phyloP scores from a whole-genome alignment of 2,888 invertebrate genomes.

The Sarcophaga variegata region DNA sequence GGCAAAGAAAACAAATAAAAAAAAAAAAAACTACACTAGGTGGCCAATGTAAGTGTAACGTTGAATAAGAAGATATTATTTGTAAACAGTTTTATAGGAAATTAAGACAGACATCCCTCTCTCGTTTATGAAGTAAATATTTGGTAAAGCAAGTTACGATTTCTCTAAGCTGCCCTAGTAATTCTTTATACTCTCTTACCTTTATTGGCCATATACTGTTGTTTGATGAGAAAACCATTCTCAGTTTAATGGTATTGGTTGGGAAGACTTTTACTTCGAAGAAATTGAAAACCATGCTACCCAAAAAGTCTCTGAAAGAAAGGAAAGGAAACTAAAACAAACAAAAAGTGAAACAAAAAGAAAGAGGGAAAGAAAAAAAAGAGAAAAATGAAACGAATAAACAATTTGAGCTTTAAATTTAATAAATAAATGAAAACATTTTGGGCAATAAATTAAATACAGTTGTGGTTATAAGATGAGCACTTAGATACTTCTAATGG shows the following conservation, averaged over 20 bases:
- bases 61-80: not conserved
- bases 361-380: not conserved
- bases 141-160: not conserved
- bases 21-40: too few species aligned
- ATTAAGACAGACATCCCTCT: not conserved
- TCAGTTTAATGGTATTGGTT: too few species aligned
- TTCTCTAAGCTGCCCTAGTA: too few species aligned
- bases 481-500: too few species aligned
- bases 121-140: not conserved
- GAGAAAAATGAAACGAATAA: not conserved
- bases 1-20: too few species aligned
- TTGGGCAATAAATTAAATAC: not conserved
- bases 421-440: not conserved
- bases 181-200: too few species aligned
- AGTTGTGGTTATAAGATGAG: not conserved
- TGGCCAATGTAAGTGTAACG: too few species aligned
- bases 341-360: not conserved
- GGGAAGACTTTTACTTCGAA: too few species aligned
- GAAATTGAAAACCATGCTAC: too few species aligned
- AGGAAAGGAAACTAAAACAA: not conserved
- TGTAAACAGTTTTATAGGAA: not conserved
- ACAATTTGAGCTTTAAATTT: slow-evolving; percentile 16
- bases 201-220: too few species aligned
- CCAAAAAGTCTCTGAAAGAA: not conserved
- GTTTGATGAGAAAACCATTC: too few species aligned